These are phyloP conservation scores for Polymixis lichenea DNA, from an alignment of 2,888 invertebrate species.

Conservation along the genomic window DNA sequence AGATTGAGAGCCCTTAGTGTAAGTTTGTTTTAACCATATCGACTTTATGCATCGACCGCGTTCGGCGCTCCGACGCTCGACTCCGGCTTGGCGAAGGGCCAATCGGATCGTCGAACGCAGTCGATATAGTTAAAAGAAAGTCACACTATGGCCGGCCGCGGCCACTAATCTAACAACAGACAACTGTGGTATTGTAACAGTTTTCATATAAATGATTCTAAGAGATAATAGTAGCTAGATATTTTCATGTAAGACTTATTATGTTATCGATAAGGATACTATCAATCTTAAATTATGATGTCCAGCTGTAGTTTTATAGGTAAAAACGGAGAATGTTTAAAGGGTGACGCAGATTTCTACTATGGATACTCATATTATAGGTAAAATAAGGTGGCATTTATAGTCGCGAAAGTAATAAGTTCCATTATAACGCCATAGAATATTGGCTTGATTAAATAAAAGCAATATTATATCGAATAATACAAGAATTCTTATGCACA, in stretches of 20 bases:
- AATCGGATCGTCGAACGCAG: too few species aligned
- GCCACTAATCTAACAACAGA: slow-evolving; percentile 46
- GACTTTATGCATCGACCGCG: too few species aligned
- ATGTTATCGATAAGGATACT: slow-evolving; percentile 74
- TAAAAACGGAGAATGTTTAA: slow-evolving; percentile 69
- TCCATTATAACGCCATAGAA: slow-evolving; percentile 53
- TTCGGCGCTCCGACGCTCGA: too few species aligned
- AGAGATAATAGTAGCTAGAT: slow-evolving; percentile 71
- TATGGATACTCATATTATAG: slow-evolving; percentile 70
- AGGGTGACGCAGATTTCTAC: slow-evolving; percentile 68
- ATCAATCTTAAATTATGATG: slow-evolving; percentile 72
- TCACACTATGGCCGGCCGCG: too few species aligned
- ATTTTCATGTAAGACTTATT: slow-evolving; percentile 73
- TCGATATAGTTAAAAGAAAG: too few species aligned
- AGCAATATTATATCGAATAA: slow-evolving; percentile 59
- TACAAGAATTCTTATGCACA: slow-evolving; percentile 61
- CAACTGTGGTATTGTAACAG: slow-evolving; percentile 63
- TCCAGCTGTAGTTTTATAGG: slow-evolving; percentile 74
- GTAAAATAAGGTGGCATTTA: slow-evolving; percentile 65
- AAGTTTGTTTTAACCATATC: too few species aligned
- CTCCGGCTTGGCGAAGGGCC: too few species aligned
- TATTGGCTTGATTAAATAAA: slow-evolving; percentile 58
- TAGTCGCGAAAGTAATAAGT: slow-evolving; percentile 56
- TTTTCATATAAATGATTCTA: slow-evolving; percentile 72
- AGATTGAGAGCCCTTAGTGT: slow-evolving; percentile 19